Evolutionary conservation across 2,113 vertebrate genomes (phyloP), one percentile per base, ranked within the genome.

Genomic region (Myanophis thanlyinensis): DNA sequence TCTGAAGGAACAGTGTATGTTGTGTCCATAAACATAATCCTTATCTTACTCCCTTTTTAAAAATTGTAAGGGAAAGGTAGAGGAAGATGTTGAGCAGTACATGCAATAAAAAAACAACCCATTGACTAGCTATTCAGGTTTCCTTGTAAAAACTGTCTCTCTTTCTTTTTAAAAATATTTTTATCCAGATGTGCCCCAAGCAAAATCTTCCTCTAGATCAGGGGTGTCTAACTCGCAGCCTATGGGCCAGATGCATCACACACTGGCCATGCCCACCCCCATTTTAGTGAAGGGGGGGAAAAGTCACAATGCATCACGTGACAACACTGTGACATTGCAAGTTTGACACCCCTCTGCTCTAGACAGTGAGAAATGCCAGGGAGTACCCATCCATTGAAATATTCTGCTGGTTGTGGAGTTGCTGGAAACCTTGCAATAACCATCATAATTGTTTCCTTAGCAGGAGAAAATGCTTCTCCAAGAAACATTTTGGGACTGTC

Each of bases 291-390:
- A n/a, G n/a, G n/a, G n/a, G n/a, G n/a, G n/a, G n/a, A n/a, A n/a
- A n/a, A n/a, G n/a, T n/a, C n/a, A n/a, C n/a, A n/a, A n/a, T n/a
- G n/a, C n/a, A n/a, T n/a, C n/a, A n/a, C n/a, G n/a, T n/a, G n/a
- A n/a, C n/a, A n/a, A n/a, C n/a, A n/a, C n/a, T n/a, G n/a, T n/a
- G 48, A 49, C 48, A 51, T 12, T n/a, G n/a, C n/a, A n/a, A n/a
- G n/a, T n/a, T n/a, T n/a, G n/a, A n/a, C n/a, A n/a, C n/a, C n/a
- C n/a, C 49, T 12, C 18, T 53, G 52, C 52, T 53, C 18, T 53
- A 62, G 67, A 73, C n/a, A 73, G 98, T 4, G 97, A 97, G 87
- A 97, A 92, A 12, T 98, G 98, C 10, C 97, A 98, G 91, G 95
- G 94, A 87, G 22, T 91, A 54, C 97, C 97, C 40, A 56, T 98